Conservation (phyloP, 2,113 vertebrate species). For the Guaruba guarouba region DNA sequence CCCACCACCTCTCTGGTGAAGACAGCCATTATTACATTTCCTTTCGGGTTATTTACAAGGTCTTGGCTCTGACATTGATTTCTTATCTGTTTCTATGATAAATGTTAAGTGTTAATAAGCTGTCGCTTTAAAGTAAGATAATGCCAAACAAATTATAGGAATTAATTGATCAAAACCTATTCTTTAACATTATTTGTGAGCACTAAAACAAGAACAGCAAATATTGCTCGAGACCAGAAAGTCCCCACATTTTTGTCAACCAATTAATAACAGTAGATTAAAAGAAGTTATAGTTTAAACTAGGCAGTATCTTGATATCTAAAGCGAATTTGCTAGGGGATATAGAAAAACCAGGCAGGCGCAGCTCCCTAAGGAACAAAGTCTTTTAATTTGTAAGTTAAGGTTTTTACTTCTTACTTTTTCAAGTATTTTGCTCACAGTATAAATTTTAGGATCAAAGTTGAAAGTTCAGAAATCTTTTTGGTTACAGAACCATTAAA, state of each 20-base stretch:
- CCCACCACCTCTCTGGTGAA: conserved; percentile 30
- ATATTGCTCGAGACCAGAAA: not conserved
- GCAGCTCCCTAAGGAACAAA: not conserved
- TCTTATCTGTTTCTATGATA: conserved; percentile 51
- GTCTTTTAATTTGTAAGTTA: not conserved
- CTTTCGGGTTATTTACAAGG: conserved; percentile 42
- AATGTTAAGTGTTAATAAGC: conserved; percentile 51
- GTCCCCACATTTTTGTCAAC: accelerated
- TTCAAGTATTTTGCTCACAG: not conserved
- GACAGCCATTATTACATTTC: conserved; percentile 48
- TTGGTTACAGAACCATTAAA: conserved; percentile 61
- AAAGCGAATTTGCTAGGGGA: not conserved
- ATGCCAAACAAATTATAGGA: conserved; percentile 23
- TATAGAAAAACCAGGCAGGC: not conserved
- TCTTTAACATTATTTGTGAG: not conserved
- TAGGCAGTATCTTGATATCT: not conserved
- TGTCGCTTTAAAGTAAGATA: not conserved
- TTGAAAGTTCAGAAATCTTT: conserved; percentile 42
- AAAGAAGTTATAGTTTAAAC: not conserved
- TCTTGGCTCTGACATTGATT: conserved; percentile 70
- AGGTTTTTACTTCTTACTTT: not conserved
- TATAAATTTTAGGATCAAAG: not conserved
- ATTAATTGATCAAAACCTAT: not conserved
- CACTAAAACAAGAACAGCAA: not conserved
- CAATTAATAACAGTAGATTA: not conserved